phyloP scores from a whole-genome alignment of 1,140 invertebrate species.

The Ditylenchus dipsaci region DNA sequence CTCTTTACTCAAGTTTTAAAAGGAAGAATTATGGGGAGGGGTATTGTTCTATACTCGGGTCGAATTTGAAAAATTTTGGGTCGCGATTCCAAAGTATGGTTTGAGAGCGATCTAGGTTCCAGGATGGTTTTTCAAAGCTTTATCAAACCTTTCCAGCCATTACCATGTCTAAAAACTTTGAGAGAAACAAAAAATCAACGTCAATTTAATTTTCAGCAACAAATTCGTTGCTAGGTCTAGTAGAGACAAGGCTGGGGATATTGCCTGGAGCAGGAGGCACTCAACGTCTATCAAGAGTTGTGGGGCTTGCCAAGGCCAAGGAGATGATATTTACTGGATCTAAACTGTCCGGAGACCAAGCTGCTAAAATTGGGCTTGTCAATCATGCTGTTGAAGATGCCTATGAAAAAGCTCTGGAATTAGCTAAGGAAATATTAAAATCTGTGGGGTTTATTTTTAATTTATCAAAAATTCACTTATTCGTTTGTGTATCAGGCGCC shows the following conservation, averaged over 20 bases:
- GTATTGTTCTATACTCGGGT: too few species aligned
- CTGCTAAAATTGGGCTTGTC: conserved; percentile 71
- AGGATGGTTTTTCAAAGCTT: too few species aligned
- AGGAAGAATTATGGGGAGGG: too few species aligned
- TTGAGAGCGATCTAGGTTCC: too few species aligned
- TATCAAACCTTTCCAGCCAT: too few species aligned
- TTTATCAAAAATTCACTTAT: not conserved
- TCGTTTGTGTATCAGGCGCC: conserved; percentile 70
- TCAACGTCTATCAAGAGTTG: conserved; percentile 80
- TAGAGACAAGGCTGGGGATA: conserved; percentile 14
- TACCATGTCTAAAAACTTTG: too few species aligned
- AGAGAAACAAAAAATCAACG: too few species aligned
- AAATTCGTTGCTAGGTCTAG: conserved; percentile 11
- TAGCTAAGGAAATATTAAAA: conserved; percentile 81
- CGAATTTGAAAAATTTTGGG: too few species aligned
- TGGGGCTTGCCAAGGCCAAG: conserved; percentile 81
- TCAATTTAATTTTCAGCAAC: conserved; percentile 11
- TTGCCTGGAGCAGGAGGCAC: conserved; percentile 66
- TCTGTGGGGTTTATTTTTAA: conserved; percentile 51
- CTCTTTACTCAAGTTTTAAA: too few species aligned
- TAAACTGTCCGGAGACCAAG: conserved; percentile 75
- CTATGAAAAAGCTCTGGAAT: conserved; percentile 72
- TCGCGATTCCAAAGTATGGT: too few species aligned
- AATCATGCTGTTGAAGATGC: conserved; percentile 69
- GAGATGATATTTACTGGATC: conserved; percentile 89